Percentiles rank a stretch among this genome's conserved stretches.
Evolutionary conservation across 2,888 invertebrate species (phyloP).

Genomic region (Tetranychus piercei): DNA sequence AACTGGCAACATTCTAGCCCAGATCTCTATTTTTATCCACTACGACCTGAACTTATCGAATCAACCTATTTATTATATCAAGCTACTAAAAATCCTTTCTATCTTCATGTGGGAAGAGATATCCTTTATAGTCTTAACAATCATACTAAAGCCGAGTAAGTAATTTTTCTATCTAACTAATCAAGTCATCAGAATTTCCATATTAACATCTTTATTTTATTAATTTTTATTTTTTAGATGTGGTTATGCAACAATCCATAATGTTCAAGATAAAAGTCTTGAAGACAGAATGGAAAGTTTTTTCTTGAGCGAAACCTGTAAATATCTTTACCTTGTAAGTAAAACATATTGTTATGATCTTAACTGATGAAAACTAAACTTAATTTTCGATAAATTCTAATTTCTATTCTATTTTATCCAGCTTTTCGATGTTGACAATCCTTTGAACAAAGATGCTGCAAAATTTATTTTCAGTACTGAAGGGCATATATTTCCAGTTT

Average conservation of each 20-base stretch:
- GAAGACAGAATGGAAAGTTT: conserved; percentile 49
- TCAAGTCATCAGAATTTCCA: background rate
- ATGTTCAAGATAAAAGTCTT: conserved; percentile 41
- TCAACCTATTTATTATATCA: conserved; percentile 45
- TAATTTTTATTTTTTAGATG: conserved; percentile 33
- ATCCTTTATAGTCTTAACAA: conserved; percentile 40
- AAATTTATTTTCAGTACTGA: conserved; percentile 44
- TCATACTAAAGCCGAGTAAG: conserved; percentile 37
- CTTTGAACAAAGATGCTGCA: conserved; percentile 39
- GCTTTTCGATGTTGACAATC: conserved; percentile 45
- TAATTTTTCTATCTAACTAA: conserved; percentile 15
- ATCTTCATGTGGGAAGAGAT: conserved; percentile 44
- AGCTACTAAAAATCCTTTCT: conserved; percentile 46
- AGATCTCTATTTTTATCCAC: conserved; percentile 44
- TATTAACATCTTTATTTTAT: too few relatives aligned
- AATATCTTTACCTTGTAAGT: conserved; percentile 44
- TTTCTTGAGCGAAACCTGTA: conserved; percentile 46
- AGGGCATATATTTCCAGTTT: conserved; percentile 41
- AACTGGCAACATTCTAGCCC: conserved; percentile 37
- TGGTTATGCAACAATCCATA: conserved; percentile 46
- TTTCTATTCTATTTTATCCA: conserved; percentile 29
- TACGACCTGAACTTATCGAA: conserved; percentile 45
- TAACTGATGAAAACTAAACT: background rate
- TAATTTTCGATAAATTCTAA: conserved; percentile 7
- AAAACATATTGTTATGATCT: too few relatives aligned